Conservation (phyloP, 2,888 invertebrate species). For the Troides helena region DNA sequence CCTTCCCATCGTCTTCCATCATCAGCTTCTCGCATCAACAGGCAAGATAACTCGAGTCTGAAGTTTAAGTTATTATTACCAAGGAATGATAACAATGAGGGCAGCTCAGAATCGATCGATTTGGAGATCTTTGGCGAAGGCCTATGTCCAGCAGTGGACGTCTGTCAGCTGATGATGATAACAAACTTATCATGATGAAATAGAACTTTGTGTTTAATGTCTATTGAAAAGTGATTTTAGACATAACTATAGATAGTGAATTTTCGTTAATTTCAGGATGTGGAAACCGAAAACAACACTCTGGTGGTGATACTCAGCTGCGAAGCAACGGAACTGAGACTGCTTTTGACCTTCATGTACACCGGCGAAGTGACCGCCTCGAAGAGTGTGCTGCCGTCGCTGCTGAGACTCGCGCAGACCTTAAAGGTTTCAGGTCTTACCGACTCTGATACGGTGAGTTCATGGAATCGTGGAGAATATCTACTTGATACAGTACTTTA, state of each 20-base stretch:
- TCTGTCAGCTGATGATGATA: too few species aligned
- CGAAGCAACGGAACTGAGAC: conserved; percentile 84
- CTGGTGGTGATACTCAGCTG: conserved; percentile 86
- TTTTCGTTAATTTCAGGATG: conserved; percentile 75
- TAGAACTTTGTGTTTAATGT: background rate
- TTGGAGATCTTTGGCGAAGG: too few species aligned
- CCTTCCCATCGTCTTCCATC: too few species aligned
- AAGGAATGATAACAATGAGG: too few species aligned
- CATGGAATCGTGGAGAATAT: background rate
- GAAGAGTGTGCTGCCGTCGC: conserved; percentile 87
- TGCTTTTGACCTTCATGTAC: conserved; percentile 92
- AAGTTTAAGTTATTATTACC: too few species aligned
- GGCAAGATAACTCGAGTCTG: too few species aligned
- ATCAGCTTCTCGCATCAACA: too few species aligned
- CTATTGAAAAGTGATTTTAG: background rate
- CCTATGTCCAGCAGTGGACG: too few species aligned
- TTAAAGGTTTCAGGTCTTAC: conserved; percentile 91
- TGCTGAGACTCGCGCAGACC: conserved; percentile 88
- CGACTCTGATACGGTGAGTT: conserved; percentile 83
- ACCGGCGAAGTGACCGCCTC: conserved; percentile 93
- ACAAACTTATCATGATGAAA: too few species aligned
- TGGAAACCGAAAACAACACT: conserved; percentile 85
- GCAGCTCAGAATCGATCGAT: too few species aligned
- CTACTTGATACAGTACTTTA: background rate
- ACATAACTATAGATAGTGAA: background rate